Percentiles rank a stretch among this genome's conserved stretches.
phyloP scores from a whole-genome alignment of 2,797 vertebrate genomes.

The Vultur gryphus region DNA sequence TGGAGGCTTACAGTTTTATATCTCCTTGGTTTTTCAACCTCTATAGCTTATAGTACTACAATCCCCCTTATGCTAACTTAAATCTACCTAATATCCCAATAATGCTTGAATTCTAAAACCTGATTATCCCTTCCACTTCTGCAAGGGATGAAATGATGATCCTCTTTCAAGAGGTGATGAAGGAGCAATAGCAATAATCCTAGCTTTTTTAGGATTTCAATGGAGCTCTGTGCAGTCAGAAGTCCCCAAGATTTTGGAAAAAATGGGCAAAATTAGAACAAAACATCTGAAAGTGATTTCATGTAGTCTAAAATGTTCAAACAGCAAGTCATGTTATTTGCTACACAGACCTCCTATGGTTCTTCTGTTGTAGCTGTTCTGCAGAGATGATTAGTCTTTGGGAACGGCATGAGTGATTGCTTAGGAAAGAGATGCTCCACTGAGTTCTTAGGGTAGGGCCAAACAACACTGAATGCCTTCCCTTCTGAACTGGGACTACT shows the following conservation, averaged over 20 bases:
- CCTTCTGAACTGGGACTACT: background rate
- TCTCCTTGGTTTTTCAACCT: background rate
- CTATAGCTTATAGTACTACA: conserved; percentile 4
- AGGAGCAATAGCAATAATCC: conserved; percentile 18
- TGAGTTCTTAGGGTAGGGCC: background rate
- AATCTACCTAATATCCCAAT: conserved; percentile 53
- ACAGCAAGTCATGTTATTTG: background rate
- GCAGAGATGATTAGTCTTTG: background rate
- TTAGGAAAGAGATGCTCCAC: background rate
- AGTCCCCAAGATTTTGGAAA: background rate
- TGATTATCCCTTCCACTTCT: conserved; percentile 53
- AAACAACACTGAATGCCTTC: background rate
- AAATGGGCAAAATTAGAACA: background rate
- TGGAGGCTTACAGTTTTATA: background rate
- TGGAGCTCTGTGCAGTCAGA: background rate
- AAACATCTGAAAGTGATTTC: background rate
- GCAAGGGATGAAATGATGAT: conserved; percentile 38
- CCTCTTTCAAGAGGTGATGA: conserved; percentile 29
- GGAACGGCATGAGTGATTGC: background rate
- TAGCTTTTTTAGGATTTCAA: background rate
- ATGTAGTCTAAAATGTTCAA: background rate
- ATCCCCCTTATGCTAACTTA: conserved; percentile 33
- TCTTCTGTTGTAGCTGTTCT: background rate
- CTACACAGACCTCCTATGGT: accelerated
- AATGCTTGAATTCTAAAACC: conserved; percentile 50